Evolutionary conservation across 2,797 vertebrate species (phyloP).

Genomic region (Fundulus diaphanus): DNA sequence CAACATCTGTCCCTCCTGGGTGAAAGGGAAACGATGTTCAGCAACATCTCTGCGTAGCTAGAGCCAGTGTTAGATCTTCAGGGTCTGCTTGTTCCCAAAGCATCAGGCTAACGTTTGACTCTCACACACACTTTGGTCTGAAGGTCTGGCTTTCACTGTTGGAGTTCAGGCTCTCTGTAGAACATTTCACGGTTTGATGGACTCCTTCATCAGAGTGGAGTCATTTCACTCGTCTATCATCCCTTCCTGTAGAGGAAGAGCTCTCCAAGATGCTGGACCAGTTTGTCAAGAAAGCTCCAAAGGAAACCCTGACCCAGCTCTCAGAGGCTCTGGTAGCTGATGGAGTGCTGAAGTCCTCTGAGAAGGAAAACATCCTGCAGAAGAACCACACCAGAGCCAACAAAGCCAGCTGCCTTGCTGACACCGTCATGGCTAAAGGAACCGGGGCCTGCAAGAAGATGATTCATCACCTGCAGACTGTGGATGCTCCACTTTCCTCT

Average conservation of each 20-base stretch:
- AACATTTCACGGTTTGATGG: too few relatives aligned
- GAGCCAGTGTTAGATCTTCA: too few relatives aligned
- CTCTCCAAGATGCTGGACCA: not conserved
- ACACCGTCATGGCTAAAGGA: not conserved
- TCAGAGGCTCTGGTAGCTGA: not conserved
- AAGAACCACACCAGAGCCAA: constrained; percentile 25
- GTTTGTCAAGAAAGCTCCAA: constrained; percentile 1
- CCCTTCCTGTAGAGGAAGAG: not conserved
- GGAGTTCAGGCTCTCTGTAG: too few relatives aligned
- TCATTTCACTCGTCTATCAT: not conserved
- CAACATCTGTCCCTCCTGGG: too few relatives aligned
- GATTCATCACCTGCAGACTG: not conserved
- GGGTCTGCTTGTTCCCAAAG: too few relatives aligned
- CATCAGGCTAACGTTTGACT: too few relatives aligned
- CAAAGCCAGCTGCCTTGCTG: constrained; percentile 13
- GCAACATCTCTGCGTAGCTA: too few relatives aligned
- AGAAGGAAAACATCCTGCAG: not conserved
- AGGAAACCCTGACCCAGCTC: not conserved
- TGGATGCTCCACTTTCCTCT: not conserved
- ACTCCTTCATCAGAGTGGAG: not conserved
- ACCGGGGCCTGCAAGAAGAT: not conserved
- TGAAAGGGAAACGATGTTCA: too few relatives aligned
- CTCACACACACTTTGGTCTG: too few relatives aligned
- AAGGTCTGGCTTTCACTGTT: too few relatives aligned
- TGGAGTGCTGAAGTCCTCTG: not conserved